phyloP scores from a whole-genome alignment of 1,140 invertebrate genomes.

The Papilio machaon region DNA sequence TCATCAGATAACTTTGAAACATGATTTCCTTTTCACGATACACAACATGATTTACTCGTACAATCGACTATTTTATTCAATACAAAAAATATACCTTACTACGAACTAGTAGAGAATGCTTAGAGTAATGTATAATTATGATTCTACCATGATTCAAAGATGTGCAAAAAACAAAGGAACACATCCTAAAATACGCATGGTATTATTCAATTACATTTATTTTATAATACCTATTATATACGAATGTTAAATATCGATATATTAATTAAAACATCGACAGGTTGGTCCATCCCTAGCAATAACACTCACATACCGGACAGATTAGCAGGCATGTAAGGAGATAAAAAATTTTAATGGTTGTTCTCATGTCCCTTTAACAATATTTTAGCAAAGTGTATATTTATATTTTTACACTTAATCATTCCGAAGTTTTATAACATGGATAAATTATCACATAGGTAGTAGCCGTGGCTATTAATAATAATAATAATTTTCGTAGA shows the following conservation, averaged over 20 bases:
- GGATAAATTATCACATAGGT: not conserved
- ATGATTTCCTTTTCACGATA: conserved; percentile 48
- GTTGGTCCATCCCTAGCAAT: conserved; percentile 15
- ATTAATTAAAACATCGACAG: not conserved
- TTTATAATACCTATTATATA: not conserved
- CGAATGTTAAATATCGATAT: conserved; percentile 22
- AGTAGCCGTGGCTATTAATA: not conserved
- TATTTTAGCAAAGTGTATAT: not conserved
- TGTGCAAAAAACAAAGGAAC: not conserved
- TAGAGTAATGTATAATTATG: not conserved
- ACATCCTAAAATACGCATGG: not conserved
- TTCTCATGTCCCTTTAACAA: conserved; percentile 28
- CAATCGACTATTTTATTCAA: not conserved
- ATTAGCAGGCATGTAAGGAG: conserved; percentile 34
- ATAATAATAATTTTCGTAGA: too few relatives aligned
- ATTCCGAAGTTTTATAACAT: not conserved
- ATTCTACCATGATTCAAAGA: not conserved
- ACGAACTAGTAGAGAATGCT: not conserved
- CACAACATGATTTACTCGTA: not conserved
- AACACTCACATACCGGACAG: conserved; percentile 39
- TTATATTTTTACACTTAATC: conserved; percentile 16
- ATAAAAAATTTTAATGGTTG: conserved; percentile 27
- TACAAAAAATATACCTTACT: not conserved
- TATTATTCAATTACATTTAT: not conserved
- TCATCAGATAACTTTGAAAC: conserved; percentile 58